Conservation (phyloP, 2,113 vertebrate genomes). For the Nothocercus julius region DNA sequence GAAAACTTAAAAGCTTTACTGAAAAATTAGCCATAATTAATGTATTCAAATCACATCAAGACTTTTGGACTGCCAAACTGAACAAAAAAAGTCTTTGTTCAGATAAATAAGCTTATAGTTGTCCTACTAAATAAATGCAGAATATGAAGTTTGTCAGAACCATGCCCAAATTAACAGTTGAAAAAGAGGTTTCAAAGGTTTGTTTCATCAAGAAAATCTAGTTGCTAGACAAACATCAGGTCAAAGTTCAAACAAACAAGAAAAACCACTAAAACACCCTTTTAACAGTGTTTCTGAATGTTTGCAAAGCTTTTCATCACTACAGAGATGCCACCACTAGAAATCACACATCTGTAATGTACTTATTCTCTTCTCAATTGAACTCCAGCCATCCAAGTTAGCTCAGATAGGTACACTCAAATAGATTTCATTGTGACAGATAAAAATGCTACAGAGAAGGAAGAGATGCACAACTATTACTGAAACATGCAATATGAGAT, state of each 20-base stretch:
- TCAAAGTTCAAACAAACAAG: background rate
- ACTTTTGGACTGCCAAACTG: background rate
- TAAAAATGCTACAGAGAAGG: background rate
- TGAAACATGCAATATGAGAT: background rate
- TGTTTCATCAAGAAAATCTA: background rate
- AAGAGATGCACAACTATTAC: background rate
- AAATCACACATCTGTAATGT: background rate
- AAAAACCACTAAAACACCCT: background rate
- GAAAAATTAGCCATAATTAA: constrained; percentile 37
- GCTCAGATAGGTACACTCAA: background rate
- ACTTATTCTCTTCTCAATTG: background rate
- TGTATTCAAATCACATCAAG: constrained; percentile 3
- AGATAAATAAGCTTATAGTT: background rate
- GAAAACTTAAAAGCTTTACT: constrained; percentile 20
- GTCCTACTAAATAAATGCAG: background rate
- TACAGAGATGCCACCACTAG: background rate
- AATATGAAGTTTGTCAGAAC: background rate
- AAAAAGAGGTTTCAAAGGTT: background rate
- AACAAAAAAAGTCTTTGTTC: background rate
- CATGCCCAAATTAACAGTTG: background rate
- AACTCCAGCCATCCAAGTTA: background rate
- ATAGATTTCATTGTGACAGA: background rate
- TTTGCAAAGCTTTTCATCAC: background rate
- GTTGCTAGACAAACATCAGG: background rate
- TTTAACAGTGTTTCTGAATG: background rate